These are phyloP conservation scores for Phymanthus crucifer DNA, from an alignment of 92 coral and sea anemone genomes.

Conservation along the genomic window DNA sequence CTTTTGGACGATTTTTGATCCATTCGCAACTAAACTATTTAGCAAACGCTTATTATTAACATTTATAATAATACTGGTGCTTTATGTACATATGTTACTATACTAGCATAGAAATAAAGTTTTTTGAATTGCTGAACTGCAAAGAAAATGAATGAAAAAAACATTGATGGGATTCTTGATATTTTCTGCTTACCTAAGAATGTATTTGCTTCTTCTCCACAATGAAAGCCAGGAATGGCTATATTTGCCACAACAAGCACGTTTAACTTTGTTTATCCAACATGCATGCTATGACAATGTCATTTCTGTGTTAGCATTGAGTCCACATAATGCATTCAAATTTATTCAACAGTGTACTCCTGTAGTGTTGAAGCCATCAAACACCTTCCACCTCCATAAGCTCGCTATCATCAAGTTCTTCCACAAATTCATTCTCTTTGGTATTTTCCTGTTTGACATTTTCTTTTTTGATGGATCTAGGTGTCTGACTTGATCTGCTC, in stretches of 20 bases:
- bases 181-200: background rate
- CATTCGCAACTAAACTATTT: background rate
- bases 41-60: too few relatives aligned
- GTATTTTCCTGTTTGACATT: background rate
- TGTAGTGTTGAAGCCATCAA: slow-evolving; percentile 1
- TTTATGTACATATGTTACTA: background rate
- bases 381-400: slow-evolving; percentile 36
- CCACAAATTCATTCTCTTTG: slow-evolving; percentile 13
- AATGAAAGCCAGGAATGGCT: background rate
- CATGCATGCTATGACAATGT: background rate
- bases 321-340: background rate
- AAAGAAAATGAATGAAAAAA: background rate
- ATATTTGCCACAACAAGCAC: too few relatives aligned
- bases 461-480: slow-evolving; percentile 33
- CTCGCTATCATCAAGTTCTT: slow-evolving; percentile 40
- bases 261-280: too few relatives aligned
- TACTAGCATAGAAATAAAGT: background rate
- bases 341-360: background rate
- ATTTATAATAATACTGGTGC: background rate
- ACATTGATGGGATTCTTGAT: background rate
- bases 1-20: background rate
- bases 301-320: background rate
- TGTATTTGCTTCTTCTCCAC: too few relatives aligned
- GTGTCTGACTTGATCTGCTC: slow-evolving; percentile 22
- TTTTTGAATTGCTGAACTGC: background rate